Evolutionary conservation across 2,113 vertebrate genomes (phyloP), one percentile per base, ranked within the genome.

Genomic region (Ophiodon elongatus): DNA sequence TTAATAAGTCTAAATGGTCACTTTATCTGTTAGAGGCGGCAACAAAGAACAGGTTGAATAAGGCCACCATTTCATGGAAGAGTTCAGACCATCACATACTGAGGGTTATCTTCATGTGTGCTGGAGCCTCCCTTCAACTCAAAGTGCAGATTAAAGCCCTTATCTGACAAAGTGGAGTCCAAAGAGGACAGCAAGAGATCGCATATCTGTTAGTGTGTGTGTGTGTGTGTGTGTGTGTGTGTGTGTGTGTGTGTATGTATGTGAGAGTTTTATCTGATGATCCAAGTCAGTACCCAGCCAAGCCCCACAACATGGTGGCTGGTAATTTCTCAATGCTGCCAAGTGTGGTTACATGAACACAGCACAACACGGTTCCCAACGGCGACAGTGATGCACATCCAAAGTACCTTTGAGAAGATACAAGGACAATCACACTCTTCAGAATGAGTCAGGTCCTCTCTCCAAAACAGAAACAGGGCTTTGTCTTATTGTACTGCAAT

Each of bases 121-220:
- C 70, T 80, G 57, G 17, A 69, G 60, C 64, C 75, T 79, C 74
- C 47, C 45, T 65, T 80, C 59, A 66, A 33, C 57, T 74, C 52
- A 45, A 52, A 59, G 41, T 43, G 74, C 72, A 17, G 52, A 73
- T n/a, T 88, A 64, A 75, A 79, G 54, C 75, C 79, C 82, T 89
- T 91, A 92, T 90, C 91, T 76, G 86, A 84, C 78, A 80, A 82
- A 88, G 70, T 72, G 43, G 8, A 85, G 90, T 85, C 87, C 78
- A 87, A 85, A 83, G 82, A 84, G 80, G 83, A 88, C 80, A 85
- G 78, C 10, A 2, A 37, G 65, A 82, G 76, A 91, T 84, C 85
- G 39, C 62, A 67, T 75, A 88, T 91, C 83, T 86, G 50, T 52
- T 39, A 15, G 35, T 79, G 79, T 81, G 25, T 64, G 83, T 57